Base-by-base conservation (phyloP, 2,113 vertebrate species). In the Leucosticte australis region DNA sequence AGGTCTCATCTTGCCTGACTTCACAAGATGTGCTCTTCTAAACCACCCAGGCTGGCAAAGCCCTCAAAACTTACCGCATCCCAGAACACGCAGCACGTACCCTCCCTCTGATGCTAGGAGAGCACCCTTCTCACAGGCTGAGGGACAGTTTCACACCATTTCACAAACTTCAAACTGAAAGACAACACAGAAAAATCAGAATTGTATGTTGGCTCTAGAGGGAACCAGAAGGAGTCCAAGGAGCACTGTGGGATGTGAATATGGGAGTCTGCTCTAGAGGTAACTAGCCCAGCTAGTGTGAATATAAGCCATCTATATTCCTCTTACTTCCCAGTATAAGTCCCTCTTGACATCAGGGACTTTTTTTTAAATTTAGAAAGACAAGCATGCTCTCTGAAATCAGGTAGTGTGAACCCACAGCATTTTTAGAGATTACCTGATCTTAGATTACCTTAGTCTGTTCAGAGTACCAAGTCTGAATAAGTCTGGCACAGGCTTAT, bases 71-170 rank as follows among this genome's bases (percentile, higher is more conserved):
- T 41, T 21, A 28, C 13, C 1, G 0, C 37, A 2, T 16, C 26
- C 42, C 55, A 44, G 27, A 83, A 30, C 2, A 1, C 0, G 3
- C 10, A 56, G 11, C 23, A 24, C 3, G 0, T 37, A 16, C 59
- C n/a, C 12, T 57, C 23, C 0, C 49, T 20, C 5, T 23, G 28
- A 8, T 7, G 26, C 42, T 15, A 19, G 52, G 60, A 37, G 63
- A 75, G 68, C 50, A 39, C 47, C 23, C 0, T 67, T 50, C 56
- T 42, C 39, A 4, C 26, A 27, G 63, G 21, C 81, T 44, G 35
- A 26, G 22, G 69, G 13, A 18, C 19, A 21, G 12, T 17, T 78
- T 24, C 39, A 39, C 6, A 1, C 50, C 4, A 24, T 33, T 81
- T 33, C 73, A 55, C 35, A 20, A 13, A 22, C 28, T 70, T 37